Evolutionary conservation across 2,888 invertebrate species (phyloP), one percentile per base, ranked within the genome.

Genomic region (Plemyria rubiginata): DNA sequence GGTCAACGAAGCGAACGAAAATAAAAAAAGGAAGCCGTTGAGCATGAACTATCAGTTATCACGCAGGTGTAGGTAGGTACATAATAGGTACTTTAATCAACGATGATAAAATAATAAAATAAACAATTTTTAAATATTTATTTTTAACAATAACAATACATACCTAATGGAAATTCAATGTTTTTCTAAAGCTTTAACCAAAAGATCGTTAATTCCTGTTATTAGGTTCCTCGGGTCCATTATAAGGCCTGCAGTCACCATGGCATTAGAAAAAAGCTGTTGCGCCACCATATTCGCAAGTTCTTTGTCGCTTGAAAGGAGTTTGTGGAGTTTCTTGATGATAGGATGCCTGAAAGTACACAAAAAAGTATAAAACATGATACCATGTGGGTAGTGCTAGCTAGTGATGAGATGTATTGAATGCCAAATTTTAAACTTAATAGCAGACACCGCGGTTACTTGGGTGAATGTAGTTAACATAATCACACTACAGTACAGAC

Each of bases 171-270:
- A 50, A 48, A 57, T 70, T 75, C 75, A 95, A 86, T 95, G 94
- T 87, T 97, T 97, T 73, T 97, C 96, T 74, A 98, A 93, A 49
- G 96, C 96, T 85, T 96, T 94, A 2, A 95, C 94, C 69, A 99
- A 87, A 56, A 99, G 94, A 73, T 97, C 96, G 86, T 99, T 99
- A 92, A 99, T 96, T 59, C 97, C 95, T 2, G 95, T 95, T 32
- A 99, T 94, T 70, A 99, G 94, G 65, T 95, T 94, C 68, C 98
- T 94, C 0, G 99, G 97, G 92, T 99, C 99, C 82, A 98, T 96
- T 0, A 98, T 94, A 36, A 99, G 93, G 9, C 99, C 99, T 43
- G 99, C 99, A 4, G 97, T 96, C 9, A 99, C 97, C 97, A 99
- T 97, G 0, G 98, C 97, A 85, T 99, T 98, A 61, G 96, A 95